These are phyloP conservation scores for Drosophila birchii DNA, from an alignment of 2,888 invertebrate genomes.

Conservation along the genomic window DNA sequence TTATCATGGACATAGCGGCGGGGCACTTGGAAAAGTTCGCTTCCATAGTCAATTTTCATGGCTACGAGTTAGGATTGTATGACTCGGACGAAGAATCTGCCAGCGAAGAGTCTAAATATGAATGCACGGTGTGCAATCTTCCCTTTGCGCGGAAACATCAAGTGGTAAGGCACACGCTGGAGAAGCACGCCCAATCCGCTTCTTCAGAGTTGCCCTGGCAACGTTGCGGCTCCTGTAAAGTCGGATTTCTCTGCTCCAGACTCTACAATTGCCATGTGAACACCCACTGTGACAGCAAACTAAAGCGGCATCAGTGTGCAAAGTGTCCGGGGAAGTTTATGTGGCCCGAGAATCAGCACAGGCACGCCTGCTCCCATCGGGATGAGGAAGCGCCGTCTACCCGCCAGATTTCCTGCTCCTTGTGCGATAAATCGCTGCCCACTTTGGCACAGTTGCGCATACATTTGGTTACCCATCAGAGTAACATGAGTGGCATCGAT, in stretches of 20 bases:
- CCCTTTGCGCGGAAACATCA: slow-evolving; percentile 77
- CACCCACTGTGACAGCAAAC: slow-evolving; percentile 81
- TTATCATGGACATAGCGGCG: slow-evolving; percentile 65
- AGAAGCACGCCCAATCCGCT: slow-evolving; percentile 83
- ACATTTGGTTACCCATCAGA: slow-evolving; percentile 68
- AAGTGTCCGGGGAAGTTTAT: slow-evolving; percentile 82
- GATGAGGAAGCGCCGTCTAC: neutral
- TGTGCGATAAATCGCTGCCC: slow-evolving; percentile 64
- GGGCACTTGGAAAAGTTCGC: slow-evolving; percentile 72
- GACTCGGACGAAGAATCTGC: slow-evolving; percentile 82
- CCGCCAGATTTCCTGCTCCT: slow-evolving; percentile 58
- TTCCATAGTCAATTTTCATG: slow-evolving; percentile 77
- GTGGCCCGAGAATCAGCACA: slow-evolving; percentile 80
- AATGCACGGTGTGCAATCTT: slow-evolving; percentile 72
- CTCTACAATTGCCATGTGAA: slow-evolving; percentile 86
- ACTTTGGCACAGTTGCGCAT: slow-evolving; percentile 62
- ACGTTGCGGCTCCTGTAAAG: slow-evolving; percentile 86
- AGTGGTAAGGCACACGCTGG: slow-evolving; percentile 74
- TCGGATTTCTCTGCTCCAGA: slow-evolving; percentile 86
- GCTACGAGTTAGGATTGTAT: slow-evolving; percentile 82
- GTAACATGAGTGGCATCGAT: slow-evolving; percentile 71
- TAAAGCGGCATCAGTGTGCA: slow-evolving; percentile 75
- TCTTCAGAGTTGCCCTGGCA: slow-evolving; percentile 79
- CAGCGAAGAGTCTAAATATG: slow-evolving; percentile 55
- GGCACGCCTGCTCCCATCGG: slow-evolving; percentile 75